A percentile compares a stretch with the other conserved stretches of the same genome.
These are phyloP conservation scores for Cisticola juncidis DNA, from an alignment of 2,113 vertebrate genomes.

Conservation along the genomic window DNA sequence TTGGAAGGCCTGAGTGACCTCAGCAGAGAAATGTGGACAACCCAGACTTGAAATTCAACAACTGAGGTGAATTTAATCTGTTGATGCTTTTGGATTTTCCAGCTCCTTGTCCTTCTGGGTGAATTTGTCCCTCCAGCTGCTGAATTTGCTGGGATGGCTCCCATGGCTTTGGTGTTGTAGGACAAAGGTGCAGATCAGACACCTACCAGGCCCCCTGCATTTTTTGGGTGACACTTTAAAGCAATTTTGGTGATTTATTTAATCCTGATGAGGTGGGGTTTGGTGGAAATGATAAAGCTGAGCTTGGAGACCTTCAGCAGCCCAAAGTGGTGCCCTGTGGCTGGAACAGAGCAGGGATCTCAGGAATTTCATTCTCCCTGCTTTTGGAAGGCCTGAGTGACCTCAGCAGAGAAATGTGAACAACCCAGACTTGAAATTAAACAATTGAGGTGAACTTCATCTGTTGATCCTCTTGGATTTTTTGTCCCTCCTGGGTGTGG, in stretches of 20 bases:
- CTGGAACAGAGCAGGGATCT: no score
- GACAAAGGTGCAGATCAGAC: not conserved
- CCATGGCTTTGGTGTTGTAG: not conserved
- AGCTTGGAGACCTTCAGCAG: no score
- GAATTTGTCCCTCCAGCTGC: not conserved
- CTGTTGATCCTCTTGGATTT: no score
- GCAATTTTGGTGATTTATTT: not conserved
- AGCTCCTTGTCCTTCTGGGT: no score
- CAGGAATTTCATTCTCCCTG: no score
- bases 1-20: not conserved
- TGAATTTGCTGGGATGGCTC: not conserved
- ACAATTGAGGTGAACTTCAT: no score
- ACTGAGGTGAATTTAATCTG: not conserved
- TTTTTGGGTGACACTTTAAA: not conserved
- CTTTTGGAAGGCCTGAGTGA: no score
- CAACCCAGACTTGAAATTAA: no score
- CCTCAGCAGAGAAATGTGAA: no score
- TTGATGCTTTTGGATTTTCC: not conserved
- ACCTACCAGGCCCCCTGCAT: not conserved
- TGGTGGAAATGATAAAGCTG: not conserved
- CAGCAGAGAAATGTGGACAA: not conserved
- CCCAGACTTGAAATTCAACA: not conserved
- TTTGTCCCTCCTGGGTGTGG: not conserved
- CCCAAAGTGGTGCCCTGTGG: no score
- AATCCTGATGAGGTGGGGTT: not conserved